Conservation (phyloP, 2,888 invertebrate species). For the Epistrophe eligans region DNA sequence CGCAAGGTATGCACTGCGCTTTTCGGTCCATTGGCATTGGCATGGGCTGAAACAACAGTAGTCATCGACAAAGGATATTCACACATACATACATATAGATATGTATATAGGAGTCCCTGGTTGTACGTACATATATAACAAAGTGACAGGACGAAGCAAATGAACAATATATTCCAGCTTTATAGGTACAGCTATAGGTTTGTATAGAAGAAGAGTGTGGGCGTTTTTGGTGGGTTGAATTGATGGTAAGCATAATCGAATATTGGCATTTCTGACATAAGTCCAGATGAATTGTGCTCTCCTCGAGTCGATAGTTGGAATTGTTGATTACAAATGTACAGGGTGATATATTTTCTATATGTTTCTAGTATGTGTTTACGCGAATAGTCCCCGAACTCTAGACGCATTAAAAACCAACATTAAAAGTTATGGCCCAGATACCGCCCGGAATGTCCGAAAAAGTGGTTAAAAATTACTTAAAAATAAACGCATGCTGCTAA, state of each 20-base stretch:
- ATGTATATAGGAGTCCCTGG: background rate
- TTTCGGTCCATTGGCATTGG: constrained; percentile 44
- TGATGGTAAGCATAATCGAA: constrained; percentile 70
- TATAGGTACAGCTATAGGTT: background rate
- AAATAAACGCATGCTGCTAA: too few relatives aligned
- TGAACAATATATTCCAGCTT: constrained; percentile 10
- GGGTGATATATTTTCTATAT: constrained; percentile 39
- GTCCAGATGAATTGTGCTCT: constrained; percentile 69
- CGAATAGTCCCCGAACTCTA: too few relatives aligned
- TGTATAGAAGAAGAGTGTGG: constrained; percentile 5
- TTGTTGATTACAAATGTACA: constrained; percentile 68
- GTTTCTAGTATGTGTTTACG: too few relatives aligned
- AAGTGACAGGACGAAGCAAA: constrained; percentile 20
- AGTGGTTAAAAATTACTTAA: too few relatives aligned
- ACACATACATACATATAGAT: too few relatives aligned
- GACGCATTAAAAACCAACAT: too few relatives aligned
- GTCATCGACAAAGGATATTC: background rate
- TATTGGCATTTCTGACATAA: constrained; percentile 76
- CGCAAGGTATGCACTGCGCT: constrained; percentile 56
- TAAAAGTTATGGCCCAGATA: too few relatives aligned
- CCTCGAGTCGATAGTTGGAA: constrained; percentile 43
- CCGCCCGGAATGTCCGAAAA: too few relatives aligned
- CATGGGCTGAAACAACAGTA: constrained; percentile 46
- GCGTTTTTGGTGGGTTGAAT: constrained; percentile 61
- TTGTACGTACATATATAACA: background rate